Percentiles rank a stretch among this genome's conserved stretches.
phyloP scores from a whole-genome alignment of 2,113 vertebrate species.

The Raja brachyura region DNA sequence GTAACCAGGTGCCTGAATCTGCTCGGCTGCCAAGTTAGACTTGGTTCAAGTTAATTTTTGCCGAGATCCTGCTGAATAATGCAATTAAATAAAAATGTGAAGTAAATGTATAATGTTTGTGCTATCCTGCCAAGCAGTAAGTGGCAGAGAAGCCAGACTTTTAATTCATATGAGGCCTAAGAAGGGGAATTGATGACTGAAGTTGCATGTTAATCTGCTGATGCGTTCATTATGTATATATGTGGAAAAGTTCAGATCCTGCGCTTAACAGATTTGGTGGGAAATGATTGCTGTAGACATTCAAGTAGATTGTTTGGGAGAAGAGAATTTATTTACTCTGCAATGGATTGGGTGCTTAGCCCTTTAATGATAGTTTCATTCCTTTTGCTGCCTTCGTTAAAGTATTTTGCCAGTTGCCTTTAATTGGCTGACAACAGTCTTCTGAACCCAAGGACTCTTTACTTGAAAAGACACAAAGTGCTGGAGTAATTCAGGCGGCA shows the following conservation, averaged over 20 bases:
- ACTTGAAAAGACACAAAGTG: no score
- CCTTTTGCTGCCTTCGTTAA: not conserved
- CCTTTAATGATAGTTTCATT: not conserved
- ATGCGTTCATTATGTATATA: not conserved
- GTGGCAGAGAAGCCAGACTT: not conserved
- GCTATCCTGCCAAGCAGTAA: not conserved
- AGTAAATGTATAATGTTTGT: not conserved
- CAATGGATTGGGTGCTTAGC: not conserved
- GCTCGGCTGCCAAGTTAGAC: not conserved
- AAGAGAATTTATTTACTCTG: not conserved
- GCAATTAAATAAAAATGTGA: not conserved
- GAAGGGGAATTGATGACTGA: not conserved
- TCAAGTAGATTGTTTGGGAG: not conserved
- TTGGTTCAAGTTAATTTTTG: not conserved
- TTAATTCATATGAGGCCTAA: not conserved
- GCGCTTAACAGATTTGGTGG: not conserved
- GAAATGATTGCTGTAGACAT: not conserved
- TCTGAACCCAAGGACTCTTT: not conserved
- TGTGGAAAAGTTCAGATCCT: not conserved
- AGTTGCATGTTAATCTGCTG: not conserved
- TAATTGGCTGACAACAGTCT: not conserved
- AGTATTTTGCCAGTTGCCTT: not conserved
- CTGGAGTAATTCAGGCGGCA: no score
- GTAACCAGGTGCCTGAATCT: not conserved
- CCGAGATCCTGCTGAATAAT: not conserved